Percentiles rank a stretch among this genome's conserved stretches.
Evolutionary conservation across 2,113 vertebrate genomes (phyloP).

Genomic region (Nycticorax nycticorax): DNA sequence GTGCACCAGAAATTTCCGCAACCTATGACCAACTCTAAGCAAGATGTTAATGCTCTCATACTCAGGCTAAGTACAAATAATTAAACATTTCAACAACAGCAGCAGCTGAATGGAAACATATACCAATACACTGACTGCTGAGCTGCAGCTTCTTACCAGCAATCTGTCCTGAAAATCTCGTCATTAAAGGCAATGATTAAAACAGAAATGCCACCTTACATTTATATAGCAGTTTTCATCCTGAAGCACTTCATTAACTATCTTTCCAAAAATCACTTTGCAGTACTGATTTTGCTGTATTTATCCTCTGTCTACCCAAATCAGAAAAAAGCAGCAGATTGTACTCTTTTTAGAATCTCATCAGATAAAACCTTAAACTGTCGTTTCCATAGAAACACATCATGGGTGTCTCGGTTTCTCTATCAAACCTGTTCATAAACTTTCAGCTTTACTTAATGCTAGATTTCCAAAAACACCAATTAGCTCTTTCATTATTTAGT

Average conservation of each 20-base stretch:
- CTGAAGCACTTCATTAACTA: slow-evolving; percentile 48
- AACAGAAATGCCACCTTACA: slow-evolving; percentile 22
- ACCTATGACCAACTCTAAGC: background rate
- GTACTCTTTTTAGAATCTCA: slow-evolving; percentile 39
- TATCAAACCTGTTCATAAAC: slow-evolving; percentile 45
- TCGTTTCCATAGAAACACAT: slow-evolving; percentile 65
- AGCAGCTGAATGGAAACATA: background rate
- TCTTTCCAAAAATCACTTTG: slow-evolving; percentile 34
- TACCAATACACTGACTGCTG: background rate
- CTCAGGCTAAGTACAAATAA: background rate
- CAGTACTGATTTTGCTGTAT: slow-evolving; percentile 15
- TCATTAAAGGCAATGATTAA: slow-evolving; percentile 34
- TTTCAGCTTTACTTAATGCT: slow-evolving; percentile 37
- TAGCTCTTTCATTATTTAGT: background rate
- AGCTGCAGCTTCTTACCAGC: background rate
- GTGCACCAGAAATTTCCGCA: background rate
- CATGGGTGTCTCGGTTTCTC: background rate
- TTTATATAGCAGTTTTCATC: slow-evolving; percentile 17
- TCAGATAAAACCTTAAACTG: slow-evolving; percentile 51
- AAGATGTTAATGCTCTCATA: background rate
- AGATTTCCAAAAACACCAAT: background rate
- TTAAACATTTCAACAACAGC: background rate
- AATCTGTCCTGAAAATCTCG: background rate
- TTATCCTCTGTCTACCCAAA: slow-evolving; percentile 34
- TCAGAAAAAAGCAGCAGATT: background rate